Percentiles rank a stretch among this genome's conserved stretches.
Conservation (phyloP, 2,888 invertebrate genomes). For the Drosophila meridionalis region DNA sequence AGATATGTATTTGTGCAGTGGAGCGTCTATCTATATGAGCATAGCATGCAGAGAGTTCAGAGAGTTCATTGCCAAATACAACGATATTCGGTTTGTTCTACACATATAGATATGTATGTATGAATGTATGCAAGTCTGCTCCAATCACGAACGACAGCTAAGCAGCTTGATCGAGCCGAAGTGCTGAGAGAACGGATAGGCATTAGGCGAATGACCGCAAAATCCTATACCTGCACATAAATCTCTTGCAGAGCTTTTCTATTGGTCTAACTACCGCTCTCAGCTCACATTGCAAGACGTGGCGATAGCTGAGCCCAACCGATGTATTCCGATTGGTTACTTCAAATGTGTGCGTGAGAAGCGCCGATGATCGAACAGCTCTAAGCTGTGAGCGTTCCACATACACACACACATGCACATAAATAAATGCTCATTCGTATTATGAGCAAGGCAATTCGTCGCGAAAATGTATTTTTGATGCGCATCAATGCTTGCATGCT, state of each 20-base stretch:
- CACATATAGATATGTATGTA: background rate
- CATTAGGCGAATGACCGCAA: background rate
- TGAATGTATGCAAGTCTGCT: background rate
- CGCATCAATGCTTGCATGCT: too few relatives aligned
- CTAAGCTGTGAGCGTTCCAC: background rate
- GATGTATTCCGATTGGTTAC: background rate
- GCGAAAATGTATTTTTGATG: too few relatives aligned
- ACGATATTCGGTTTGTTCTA: background rate
- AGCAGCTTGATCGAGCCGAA: background rate
- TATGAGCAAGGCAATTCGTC: background rate
- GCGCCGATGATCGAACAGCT: background rate
- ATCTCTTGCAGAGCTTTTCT: background rate
- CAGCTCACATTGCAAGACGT: background rate
- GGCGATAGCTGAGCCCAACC: background rate
- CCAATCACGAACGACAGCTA: background rate
- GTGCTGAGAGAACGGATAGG: background rate
- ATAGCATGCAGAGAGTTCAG: too few relatives aligned
- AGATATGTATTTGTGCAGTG: too few relatives aligned
- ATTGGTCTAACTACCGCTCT: background rate
- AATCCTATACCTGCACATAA: background rate
- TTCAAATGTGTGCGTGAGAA: background rate
- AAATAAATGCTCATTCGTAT: background rate
- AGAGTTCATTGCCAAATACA: background rate
- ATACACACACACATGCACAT: background rate
- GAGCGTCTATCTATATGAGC: too few relatives aligned